A percentile compares a stretch with the other conserved stretches of the same genome.
phyloP scores from a whole-genome alignment of 2,797 vertebrate species.

The Hirundo rustica region DNA sequence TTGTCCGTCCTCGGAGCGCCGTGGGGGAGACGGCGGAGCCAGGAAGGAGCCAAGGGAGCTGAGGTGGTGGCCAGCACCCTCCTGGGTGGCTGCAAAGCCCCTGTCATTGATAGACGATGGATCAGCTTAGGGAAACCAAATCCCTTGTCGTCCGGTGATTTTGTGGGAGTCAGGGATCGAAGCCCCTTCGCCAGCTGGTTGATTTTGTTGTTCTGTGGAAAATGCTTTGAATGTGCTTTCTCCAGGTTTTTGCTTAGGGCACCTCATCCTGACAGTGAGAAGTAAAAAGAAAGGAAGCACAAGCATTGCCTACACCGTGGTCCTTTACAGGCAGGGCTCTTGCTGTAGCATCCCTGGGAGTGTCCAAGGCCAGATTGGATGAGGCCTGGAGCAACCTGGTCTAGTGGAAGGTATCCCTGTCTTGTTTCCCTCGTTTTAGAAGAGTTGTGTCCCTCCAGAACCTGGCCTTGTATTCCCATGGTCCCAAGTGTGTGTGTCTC shows the following conservation, averaged over 20 bases:
- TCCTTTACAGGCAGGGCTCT: not conserved
- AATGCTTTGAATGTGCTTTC: not conserved
- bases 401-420: not conserved
- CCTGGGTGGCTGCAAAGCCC: not conserved
- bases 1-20: fast-evolving
- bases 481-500: not conserved
- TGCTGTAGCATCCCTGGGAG: not conserved
- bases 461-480: fast-evolving
- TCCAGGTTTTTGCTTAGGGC: not conserved
- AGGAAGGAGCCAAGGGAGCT: not conserved
- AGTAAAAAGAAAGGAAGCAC: not conserved
- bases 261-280: not conserved
- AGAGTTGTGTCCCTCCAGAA: not conserved
- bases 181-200: not conserved
- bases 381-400: no score
- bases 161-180: not conserved
- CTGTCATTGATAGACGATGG: fast-evolving
- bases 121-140: not conserved
- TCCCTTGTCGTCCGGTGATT: not conserved
- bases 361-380: fast-evolving
- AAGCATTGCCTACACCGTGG: not conserved
- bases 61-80: not conserved
- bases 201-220: not conserved
- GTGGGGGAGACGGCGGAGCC: not conserved
- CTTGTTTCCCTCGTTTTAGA: not conserved